phyloP scores from a whole-genome alignment of 1,140 invertebrate genomes.

The Yoshiicerus persimilis region DNA sequence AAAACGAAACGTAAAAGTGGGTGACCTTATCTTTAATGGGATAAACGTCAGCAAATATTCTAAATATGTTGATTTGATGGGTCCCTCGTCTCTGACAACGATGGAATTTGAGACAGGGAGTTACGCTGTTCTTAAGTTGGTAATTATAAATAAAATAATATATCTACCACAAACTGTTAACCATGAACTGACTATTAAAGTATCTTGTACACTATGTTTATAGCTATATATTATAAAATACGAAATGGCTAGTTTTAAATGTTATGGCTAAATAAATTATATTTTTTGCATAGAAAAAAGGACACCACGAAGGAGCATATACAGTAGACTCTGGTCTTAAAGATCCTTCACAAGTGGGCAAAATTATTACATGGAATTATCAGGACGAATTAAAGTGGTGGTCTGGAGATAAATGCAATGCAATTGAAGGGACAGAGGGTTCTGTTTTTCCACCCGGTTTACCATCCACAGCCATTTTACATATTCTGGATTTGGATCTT shows the following conservation, averaged over 20 bases:
- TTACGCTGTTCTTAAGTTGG: conserved; percentile 27
- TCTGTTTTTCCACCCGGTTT: background rate
- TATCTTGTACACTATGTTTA: background rate
- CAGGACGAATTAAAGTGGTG: background rate
- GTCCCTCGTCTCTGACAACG: background rate
- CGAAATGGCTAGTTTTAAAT: no score
- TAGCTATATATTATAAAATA: no score
- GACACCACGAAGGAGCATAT: conserved; percentile 25
- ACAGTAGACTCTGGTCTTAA: conserved; percentile 24
- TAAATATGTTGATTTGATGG: background rate
- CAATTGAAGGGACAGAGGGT: conserved; percentile 27
- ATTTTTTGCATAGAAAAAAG: conserved; percentile 17
- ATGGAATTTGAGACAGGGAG: background rate
- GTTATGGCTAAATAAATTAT: background rate
- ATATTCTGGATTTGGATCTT: conserved; percentile 37
- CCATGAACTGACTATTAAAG: background rate
- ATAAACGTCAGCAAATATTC: conserved; percentile 25
- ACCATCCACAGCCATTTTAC: background rate
- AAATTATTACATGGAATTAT: conserved; percentile 24
- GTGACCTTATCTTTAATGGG: conserved; percentile 33
- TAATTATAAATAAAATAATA: background rate
- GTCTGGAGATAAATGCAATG: conserved; percentile 24
- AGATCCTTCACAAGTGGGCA: background rate
- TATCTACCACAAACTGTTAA: background rate
- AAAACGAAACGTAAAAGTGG: conserved; percentile 9